A percentile compares a stretch with the other conserved stretches of the same genome.
Conservation (phyloP, 2,797 vertebrate species). For the Acropternis orthonyx region DNA sequence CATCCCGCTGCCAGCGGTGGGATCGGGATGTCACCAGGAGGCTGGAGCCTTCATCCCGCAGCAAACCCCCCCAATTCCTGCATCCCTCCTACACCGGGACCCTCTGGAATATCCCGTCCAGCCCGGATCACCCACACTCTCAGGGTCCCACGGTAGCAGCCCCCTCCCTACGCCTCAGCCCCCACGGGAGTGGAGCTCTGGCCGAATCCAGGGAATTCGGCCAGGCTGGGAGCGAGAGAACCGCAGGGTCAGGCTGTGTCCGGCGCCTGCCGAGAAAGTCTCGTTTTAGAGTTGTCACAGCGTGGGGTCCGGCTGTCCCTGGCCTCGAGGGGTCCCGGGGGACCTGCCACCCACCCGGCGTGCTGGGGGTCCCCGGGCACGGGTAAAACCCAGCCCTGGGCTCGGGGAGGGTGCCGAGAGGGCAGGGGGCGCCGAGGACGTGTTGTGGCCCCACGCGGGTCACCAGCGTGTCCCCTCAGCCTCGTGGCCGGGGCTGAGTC, state of each 20-base stretch:
- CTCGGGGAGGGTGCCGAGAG: rapidly evolving
- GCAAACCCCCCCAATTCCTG: rapidly evolving
- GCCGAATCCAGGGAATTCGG: neutral
- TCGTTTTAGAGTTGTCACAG: neutral
- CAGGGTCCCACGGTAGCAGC: neutral
- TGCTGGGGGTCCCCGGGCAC: neutral
- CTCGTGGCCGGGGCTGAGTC: neutral
- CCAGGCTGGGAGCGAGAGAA: neutral
- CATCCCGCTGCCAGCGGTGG: neutral
- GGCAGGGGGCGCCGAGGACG: neutral
- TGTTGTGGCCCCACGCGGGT: neutral
- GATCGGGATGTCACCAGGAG: neutral
- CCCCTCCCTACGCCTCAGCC: neutral
- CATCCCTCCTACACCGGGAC: neutral
- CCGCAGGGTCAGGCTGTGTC: conserved; percentile 9
- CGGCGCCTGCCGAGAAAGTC: neutral
- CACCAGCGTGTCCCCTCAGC: neutral
- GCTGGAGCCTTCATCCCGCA: neutral
- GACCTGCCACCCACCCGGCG: neutral
- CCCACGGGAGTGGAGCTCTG: rapidly evolving
- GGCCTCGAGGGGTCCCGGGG: neutral
- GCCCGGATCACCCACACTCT: rapidly evolving
- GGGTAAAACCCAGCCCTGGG: neutral
- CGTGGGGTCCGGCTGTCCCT: rapidly evolving
- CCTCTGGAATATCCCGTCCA: rapidly evolving